Base-by-base conservation (phyloP, 1,140 invertebrate genomes). In the Drosophila pruinosa region DNA sequence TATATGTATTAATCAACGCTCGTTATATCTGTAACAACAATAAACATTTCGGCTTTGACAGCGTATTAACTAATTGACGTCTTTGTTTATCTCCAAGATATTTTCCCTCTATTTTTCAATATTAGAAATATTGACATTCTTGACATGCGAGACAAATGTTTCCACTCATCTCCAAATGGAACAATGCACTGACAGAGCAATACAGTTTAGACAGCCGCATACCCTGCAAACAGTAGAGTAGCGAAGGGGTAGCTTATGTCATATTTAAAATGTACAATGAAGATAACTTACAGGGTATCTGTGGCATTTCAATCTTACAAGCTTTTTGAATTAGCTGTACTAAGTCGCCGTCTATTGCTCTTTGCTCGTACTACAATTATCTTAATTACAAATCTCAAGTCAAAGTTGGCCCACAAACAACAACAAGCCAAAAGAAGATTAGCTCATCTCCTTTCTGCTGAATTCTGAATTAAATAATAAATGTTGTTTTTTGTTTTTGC, bases 321-420 rank as follows among this genome's bases (percentile, higher is more conserved):
- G 43, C 12, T 22, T 38, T 71, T 54, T 62, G 41, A 47, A 54
- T 38, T 26, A 15, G 26, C 19, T 62, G 70, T 63, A 68, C 45
- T 76, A 58, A 57, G 39, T 41, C n/a, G 21, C 28, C 24, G 34
- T 31, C 10, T 24, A 36, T 19, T 57, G 14, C 10, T n/a, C 21
- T 31, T 8, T 45, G 21, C 43, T 45, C 26, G 45, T 58, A 80
- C 80, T 80, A 85, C 72, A 85, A 85, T 85, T 80, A 85, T 85
- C 80, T 85, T 80, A 85, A 86, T 86, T 86, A 74, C 76, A 82
- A 85, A 86, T 85, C 80, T 80, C 43, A 80, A 85, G 80, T 85
- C 79, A 85, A 85, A 75, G 80, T 75, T 83, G 72, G 75, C 34
- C 58, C 59, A 41, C 17, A 14, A 58, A 53, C 68, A 39, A 59